These are phyloP conservation scores for Lycaon pictus DNA, from an alignment of 2,113 vertebrate genomes.

Conservation along the genomic window DNA sequence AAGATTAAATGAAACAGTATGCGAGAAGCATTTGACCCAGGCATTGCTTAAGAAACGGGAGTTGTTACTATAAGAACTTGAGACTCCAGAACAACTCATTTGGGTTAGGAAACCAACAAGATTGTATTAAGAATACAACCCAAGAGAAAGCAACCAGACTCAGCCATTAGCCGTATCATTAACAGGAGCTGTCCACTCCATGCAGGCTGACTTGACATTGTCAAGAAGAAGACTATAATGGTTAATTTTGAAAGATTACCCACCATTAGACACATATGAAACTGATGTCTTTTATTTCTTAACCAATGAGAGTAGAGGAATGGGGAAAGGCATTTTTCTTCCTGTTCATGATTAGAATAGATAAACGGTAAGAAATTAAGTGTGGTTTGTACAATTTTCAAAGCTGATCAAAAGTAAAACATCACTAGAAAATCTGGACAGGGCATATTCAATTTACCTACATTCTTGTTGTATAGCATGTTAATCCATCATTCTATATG, in stretches of 20 bases:
- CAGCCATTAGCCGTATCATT: background rate
- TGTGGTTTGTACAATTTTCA: conserved; percentile 4
- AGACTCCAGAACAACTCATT: background rate
- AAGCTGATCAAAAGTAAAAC: conserved; percentile 58
- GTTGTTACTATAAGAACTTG: background rate
- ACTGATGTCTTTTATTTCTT: background rate
- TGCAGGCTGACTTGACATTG: background rate
- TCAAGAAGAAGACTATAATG: background rate
- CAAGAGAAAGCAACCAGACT: background rate
- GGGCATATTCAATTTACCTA: background rate
- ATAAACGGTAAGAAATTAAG: conserved; percentile 26
- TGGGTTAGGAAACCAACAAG: background rate
- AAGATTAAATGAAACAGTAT: background rate
- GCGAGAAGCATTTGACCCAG: background rate
- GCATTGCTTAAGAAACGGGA: background rate
- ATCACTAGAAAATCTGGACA: background rate
- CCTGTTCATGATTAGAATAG: background rate
- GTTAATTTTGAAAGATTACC: background rate
- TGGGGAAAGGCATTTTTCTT: background rate
- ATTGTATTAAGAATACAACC: background rate
- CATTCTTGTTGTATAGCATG: background rate
- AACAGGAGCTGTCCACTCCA: conserved; percentile 30
- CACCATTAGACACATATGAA: background rate
- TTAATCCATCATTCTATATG: background rate
- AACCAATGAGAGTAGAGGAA: background rate